Base-by-base conservation (phyloP, 2,888 invertebrate genomes). In the Andrena bucephala region DNA sequence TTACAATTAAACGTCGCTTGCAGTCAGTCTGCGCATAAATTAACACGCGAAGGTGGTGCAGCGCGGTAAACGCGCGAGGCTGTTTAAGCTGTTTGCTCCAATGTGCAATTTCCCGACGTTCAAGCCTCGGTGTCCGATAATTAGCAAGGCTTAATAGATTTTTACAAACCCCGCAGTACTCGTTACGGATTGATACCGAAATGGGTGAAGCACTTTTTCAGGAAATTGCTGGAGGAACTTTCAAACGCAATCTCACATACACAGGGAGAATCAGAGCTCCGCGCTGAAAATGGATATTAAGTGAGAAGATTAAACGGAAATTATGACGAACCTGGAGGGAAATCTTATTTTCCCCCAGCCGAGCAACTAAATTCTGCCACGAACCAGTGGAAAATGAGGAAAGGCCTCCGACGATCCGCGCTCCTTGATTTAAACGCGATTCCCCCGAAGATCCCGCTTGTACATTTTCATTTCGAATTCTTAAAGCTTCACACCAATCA, bases 381-480 rank as follows among this genome's bases (percentile, higher is more conserved):
- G 59, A 31, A 33, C 24, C 29, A 42, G 48, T 36, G 24, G 42
- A 10, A 24, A 50, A 65, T 6, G 10, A 7, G 27, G 16, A 20
- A 29, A 27, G 13, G 16, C 20, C 20, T 2, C 10, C 5, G 31
- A 24, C 60, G n/a, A 67, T 81, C 16, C 27, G 24, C 33, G 67
- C 57, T 27, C 24, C n/a, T 20, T 42, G 27, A 10, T 20, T 73
- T 54, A 29, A 62, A 20, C 48, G 31, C 31, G n/a, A 76, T 42
- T 76, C 66, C 31, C n/a, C 50, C 60, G 29, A 81, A 57, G 57
- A 81, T 68, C n/a, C 33, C 24, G 24, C 69, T 29, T 29, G 67
- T 62, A 74, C 63, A 52, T 71, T 79, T 63, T 67, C 66, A 77
- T 83, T 74, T 60, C 60, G 66, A 77, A 67, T 70, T 77, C 77